These are phyloP conservation scores for Cephalopholis sonnerati DNA, from an alignment of 2,113 vertebrate genomes.

Conservation along the genomic window DNA sequence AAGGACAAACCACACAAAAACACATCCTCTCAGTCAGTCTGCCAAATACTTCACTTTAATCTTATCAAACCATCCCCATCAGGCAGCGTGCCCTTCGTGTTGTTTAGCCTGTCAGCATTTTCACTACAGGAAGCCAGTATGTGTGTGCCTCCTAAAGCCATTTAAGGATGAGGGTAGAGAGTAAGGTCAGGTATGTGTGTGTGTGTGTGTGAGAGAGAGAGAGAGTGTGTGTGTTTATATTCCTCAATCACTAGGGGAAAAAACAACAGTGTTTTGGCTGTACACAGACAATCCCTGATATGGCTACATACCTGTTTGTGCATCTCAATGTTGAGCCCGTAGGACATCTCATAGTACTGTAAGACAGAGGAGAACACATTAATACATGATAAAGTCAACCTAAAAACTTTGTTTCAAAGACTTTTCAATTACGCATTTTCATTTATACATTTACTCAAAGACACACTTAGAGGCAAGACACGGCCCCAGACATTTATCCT, in stretches of 20 bases:
- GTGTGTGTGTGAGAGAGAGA: constrained; percentile 13
- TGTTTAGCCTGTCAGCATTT: constrained; percentile 83
- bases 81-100: constrained; percentile 72
- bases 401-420: not conserved
- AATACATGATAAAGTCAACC: not conserved
- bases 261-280: constrained; percentile 57
- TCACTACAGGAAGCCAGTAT: constrained; percentile 72
- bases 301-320: constrained; percentile 93
- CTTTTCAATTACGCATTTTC: not conserved
- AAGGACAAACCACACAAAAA: constrained; percentile 59
- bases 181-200: constrained; percentile 68
- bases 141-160: constrained; percentile 56
- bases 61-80: constrained; percentile 83
- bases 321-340: constrained; percentile 97
- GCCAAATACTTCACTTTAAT: constrained; percentile 85
- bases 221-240: constrained; percentile 45
- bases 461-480: not conserved
- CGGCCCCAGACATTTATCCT: not conserved
- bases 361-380: constrained; percentile 43
- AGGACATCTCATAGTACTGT: constrained; percentile 97
- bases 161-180: constrained; percentile 72
- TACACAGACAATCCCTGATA: constrained; percentile 63
- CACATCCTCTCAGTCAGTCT: constrained; percentile 68
- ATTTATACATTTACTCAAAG: not conserved
- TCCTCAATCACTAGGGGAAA: constrained; percentile 42